Evolutionary conservation across 1,140 invertebrate species (phyloP).

Genomic region (Zaprionus lachaisei): DNA sequence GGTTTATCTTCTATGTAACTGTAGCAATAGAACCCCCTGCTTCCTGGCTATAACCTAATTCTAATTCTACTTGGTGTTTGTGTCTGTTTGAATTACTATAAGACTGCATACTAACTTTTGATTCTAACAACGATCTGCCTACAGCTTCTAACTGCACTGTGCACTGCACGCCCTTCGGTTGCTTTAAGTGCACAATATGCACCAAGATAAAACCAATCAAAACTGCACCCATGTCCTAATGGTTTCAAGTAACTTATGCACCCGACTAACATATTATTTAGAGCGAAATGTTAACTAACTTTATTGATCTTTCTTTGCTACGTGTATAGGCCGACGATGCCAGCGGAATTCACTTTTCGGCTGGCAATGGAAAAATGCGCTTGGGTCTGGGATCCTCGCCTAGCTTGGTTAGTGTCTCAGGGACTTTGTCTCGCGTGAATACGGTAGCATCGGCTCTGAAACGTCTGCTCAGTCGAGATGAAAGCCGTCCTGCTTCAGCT

Average conservation of each 20-base stretch:
- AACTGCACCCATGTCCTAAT: constrained; percentile 52
- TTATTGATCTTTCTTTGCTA: neutral
- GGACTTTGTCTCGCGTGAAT: constrained; percentile 89
- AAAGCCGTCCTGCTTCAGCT: constrained; percentile 83
- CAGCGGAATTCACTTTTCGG: constrained; percentile 90
- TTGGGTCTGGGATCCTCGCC: constrained; percentile 85
- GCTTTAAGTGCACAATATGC: constrained; percentile 45
- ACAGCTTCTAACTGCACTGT: constrained; percentile 71
- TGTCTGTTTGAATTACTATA: constrained; percentile 51
- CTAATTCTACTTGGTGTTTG: constrained; percentile 57
- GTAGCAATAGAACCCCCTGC: constrained; percentile 27
- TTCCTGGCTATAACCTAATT: constrained; percentile 15
- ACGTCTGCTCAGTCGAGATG: constrained; percentile 90
- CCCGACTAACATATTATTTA: neutral
- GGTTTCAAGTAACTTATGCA: constrained; percentile 27
- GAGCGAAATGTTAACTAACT: neutral
- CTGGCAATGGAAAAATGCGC: constrained; percentile 85
- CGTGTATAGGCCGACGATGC: constrained; percentile 87
- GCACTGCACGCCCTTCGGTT: constrained; percentile 64
- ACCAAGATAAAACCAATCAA: neutral
- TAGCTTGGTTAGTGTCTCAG: constrained; percentile 85
- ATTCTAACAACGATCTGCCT: constrained; percentile 76
- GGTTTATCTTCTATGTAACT: neutral
- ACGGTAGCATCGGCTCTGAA: constrained; percentile 91
- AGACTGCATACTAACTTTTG: constrained; percentile 79